Conservation (phyloP, 2,888 invertebrate species). For the Drosophila rubida region DNA sequence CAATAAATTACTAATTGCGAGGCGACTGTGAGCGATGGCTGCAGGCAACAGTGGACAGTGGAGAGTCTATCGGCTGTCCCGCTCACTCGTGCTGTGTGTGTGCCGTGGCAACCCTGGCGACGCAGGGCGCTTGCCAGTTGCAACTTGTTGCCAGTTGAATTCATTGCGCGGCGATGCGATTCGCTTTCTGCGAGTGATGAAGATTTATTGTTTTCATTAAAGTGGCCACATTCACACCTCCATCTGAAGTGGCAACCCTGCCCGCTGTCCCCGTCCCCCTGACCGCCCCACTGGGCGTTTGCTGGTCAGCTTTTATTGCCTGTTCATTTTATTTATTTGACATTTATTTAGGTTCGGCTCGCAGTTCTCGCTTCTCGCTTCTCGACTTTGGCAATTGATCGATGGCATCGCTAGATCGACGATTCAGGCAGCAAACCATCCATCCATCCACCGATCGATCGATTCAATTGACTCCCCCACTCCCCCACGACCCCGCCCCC, state of each 20-base stretch:
- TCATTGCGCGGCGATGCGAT: conserved; percentile 54
- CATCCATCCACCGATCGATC: conserved; percentile 31
- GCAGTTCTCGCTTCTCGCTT: conserved; percentile 24
- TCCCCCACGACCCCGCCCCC: background rate
- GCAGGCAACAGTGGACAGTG: background rate
- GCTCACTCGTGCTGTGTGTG: background rate
- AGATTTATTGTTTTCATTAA: conserved; percentile 78
- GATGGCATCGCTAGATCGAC: conserved; percentile 61
- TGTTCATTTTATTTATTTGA: conserved; percentile 76
- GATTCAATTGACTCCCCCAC: conserved; percentile 14
- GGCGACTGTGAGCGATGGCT: background rate
- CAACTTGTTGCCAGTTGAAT: conserved; percentile 44
- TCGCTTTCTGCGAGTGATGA: conserved; percentile 62
- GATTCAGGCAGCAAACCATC: conserved; percentile 21
- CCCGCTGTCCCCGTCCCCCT: background rate
- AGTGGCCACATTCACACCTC: conserved; percentile 76
- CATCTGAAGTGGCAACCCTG: conserved; percentile 44
- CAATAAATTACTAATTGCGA: conserved; percentile 66
- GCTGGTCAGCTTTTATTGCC: conserved; percentile 50
- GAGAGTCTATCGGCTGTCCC: background rate
- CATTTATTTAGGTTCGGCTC: conserved; percentile 69
- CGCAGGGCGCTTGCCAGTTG: conserved; percentile 12
- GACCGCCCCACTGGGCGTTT: background rate
- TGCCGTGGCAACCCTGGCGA: conserved; percentile 21
- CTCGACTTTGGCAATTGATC: conserved; percentile 52